phyloP scores from a whole-genome alignment of 64 coral and sea anemone genomes.

The Porites australiensis region DNA sequence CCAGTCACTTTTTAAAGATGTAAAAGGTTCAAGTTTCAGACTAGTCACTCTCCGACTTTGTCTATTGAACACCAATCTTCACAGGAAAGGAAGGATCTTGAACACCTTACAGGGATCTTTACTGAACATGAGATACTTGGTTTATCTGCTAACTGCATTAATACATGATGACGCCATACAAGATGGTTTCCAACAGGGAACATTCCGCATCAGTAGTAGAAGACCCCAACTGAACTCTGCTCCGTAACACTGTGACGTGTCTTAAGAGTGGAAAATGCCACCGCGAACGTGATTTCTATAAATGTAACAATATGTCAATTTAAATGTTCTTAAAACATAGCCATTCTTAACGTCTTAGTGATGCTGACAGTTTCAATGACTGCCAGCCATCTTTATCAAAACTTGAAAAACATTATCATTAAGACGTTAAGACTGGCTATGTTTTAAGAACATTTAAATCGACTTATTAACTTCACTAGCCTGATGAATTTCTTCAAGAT shows the following conservation, averaged over 20 bases:
- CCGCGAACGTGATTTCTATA: neutral
- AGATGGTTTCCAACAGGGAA: slow-evolving; percentile 4
- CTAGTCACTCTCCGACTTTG: no score
- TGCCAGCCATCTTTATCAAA: no score
- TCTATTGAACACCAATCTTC: neutral
- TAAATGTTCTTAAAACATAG: no score
- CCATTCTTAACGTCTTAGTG: no score
- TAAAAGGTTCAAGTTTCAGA: no score
- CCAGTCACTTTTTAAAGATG: no score
- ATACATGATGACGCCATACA: neutral
- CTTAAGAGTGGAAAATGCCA: slow-evolving; percentile 15
- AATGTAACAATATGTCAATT: neutral
- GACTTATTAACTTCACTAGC: no score
- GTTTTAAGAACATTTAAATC: no score
- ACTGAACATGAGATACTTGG: neutral
- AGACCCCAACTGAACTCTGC: neutral
- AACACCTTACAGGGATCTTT: neutral
- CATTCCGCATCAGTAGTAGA: slow-evolving; percentile 7
- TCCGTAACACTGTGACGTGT: slow-evolving; percentile 20
- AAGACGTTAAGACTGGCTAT: no score
- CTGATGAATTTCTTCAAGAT: no score
- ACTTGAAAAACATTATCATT: no score
- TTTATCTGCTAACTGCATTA: neutral
- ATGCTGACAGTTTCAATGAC: no score
- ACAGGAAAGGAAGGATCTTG: neutral